phyloP scores from a whole-genome alignment of 2,888 invertebrate species.

The Tridacna gigas region DNA sequence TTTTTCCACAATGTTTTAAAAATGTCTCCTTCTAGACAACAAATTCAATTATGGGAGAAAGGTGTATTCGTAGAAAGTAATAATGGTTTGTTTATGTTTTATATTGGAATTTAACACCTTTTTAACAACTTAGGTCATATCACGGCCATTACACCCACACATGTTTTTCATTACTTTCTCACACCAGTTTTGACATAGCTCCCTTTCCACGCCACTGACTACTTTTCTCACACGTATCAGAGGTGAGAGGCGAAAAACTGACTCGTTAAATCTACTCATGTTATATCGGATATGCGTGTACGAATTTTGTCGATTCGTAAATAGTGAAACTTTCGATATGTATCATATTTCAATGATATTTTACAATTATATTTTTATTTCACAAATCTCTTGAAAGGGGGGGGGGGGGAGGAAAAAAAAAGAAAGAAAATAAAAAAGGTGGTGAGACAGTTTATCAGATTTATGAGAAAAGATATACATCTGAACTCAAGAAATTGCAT shows the following conservation, averaged over 20 bases:
- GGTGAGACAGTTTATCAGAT: background rate
- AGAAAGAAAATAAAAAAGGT: background rate
- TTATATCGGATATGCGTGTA: no score
- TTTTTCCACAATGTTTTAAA: no score
- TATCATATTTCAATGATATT: no score
- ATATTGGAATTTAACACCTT: background rate
- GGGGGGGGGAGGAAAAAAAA: no score
- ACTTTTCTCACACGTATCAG: background rate
- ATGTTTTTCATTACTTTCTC: background rate
- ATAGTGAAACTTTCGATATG: no score
- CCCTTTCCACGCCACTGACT: background rate
- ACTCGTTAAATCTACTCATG: no score
- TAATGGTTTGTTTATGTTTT: background rate
- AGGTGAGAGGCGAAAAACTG: background rate
- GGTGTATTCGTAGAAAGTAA: no score
- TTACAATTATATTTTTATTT: no score
- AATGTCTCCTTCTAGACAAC: no score
- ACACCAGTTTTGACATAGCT: background rate
- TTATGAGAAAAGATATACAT: background rate
- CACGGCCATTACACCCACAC: background rate
- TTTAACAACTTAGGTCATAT: background rate
- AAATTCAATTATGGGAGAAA: no score
- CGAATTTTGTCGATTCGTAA: no score
- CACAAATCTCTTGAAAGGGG: no score
- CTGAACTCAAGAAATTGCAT: constrained; percentile 4